phyloP scores from a whole-genome alignment of 2,113 vertebrate species.

The Coreoperca whiteheadi region DNA sequence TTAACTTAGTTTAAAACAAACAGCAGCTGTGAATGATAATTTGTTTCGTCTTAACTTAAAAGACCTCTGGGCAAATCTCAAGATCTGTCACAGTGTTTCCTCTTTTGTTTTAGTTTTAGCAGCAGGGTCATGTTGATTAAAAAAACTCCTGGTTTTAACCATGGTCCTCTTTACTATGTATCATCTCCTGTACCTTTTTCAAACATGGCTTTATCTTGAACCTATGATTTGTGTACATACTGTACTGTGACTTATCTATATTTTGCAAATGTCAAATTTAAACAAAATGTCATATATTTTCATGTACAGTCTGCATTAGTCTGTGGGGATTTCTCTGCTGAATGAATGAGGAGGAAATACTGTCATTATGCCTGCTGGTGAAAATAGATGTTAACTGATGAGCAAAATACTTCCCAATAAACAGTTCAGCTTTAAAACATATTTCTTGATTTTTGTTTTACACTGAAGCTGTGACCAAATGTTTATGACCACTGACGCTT shows the following conservation, averaged over 20 bases:
- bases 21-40: slow-evolving; percentile 56
- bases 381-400: slow-evolving; percentile 67
- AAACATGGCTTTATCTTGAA: slow-evolving; percentile 45
- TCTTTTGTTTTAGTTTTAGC: slow-evolving; percentile 50
- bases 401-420: slow-evolving; percentile 78
- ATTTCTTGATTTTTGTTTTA: background rate
- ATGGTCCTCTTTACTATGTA: background rate
- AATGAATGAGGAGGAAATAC: slow-evolving; percentile 65
- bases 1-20: slow-evolving; percentile 4
- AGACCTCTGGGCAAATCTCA: slow-evolving; percentile 51
- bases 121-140: slow-evolving; percentile 22
- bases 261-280: slow-evolving; percentile 54
- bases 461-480: background rate
- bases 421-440: slow-evolving; percentile 52
- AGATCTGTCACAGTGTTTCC: slow-evolving; percentile 68
- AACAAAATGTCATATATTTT: slow-evolving; percentile 55
- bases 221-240: slow-evolving; percentile 48
- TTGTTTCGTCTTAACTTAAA: slow-evolving; percentile 59
- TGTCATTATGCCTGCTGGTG: slow-evolving; percentile 65
- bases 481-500: background rate
- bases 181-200: background rate
- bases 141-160: slow-evolving; percentile 31
- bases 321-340: slow-evolving; percentile 42
- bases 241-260: slow-evolving; percentile 60
- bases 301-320: slow-evolving; percentile 45